phyloP scores from a whole-genome alignment of 2,888 invertebrate genomes.

The Copidosoma aretas region DNA sequence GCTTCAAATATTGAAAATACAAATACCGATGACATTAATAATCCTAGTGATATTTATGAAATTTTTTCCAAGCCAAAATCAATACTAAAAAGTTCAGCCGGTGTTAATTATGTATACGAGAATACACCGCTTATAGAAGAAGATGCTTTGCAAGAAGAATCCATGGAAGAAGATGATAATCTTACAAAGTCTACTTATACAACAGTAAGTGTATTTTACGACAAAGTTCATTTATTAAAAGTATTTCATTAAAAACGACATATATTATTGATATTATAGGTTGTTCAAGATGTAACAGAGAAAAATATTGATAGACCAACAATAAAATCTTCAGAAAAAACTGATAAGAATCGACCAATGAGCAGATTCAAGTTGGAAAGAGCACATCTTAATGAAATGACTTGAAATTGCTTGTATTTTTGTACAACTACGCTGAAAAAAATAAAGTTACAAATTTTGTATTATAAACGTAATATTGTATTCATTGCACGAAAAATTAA shows the following conservation, averaged over 20 bases:
- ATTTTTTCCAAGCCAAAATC: constrained; percentile 53
- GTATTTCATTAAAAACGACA: too few relatives aligned
- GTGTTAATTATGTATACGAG: constrained; percentile 21
- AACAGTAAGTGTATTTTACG: constrained; percentile 35
- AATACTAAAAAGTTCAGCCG: constrained; percentile 54
- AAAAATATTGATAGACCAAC: constrained; percentile 35
- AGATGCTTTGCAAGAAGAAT: constrained; percentile 16
- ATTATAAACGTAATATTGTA: too few relatives aligned
- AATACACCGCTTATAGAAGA: constrained; percentile 11
- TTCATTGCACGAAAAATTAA: too few relatives aligned
- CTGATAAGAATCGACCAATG: constrained; percentile 44
- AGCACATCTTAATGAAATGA: constrained; percentile 27
- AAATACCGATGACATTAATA: constrained; percentile 42
- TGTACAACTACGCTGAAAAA: too few relatives aligned
- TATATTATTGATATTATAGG: constrained; percentile 42
- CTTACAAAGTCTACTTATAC: constrained; percentile 44
- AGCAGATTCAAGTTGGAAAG: constrained; percentile 55
- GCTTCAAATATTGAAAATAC: constrained; percentile 30
- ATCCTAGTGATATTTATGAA: constrained; percentile 54
- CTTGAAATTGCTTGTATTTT: too few relatives aligned
- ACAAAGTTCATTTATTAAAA: not conserved
- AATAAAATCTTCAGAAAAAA: constrained; percentile 19
- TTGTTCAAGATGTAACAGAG: constrained; percentile 52
- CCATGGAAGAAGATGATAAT: constrained; percentile 18
- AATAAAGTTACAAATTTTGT: too few relatives aligned